Percentiles rank a stretch among this genome's conserved stretches.
Conservation (phyloP, 2,797 vertebrate genomes). For the Argya squamiceps region DNA sequence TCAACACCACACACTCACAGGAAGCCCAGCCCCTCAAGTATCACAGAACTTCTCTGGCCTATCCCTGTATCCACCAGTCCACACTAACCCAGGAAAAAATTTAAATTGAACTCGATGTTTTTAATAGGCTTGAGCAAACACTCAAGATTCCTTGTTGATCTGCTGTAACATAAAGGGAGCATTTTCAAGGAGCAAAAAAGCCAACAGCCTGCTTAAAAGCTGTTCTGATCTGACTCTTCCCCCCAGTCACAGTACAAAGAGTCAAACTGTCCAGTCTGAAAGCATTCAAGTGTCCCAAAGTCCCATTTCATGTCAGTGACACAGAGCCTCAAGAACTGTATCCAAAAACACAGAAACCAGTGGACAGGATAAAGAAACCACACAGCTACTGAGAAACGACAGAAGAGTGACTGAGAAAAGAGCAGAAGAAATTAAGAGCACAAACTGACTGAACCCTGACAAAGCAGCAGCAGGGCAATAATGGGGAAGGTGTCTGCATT, state of each 20-base stretch:
- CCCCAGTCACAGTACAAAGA: neutral
- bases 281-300: neutral
- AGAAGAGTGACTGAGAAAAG: neutral
- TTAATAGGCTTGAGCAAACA: neutral
- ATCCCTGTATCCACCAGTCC: neutral
- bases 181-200: neutral
- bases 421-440: neutral
- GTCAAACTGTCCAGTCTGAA: neutral
- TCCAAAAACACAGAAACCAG: neutral
- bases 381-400: neutral
- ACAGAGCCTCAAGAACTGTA: neutral
- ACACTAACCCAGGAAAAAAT: neutral
- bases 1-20: neutral
- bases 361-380: neutral
- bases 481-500: neutral
- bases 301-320: neutral
- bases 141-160: neutral
- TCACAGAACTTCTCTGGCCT: neutral
- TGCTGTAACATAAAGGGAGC: neutral
- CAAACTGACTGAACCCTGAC: fast-evolving
- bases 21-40: neutral
- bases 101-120: neutral
- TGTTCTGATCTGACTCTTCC: neutral
- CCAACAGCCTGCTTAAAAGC: neutral
- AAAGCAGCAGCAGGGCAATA: neutral